Percentiles rank a stretch among this genome's conserved stretches.
phyloP scores from a whole-genome alignment of 2,888 invertebrate species.

The Aphidoletes aphidimyza region DNA sequence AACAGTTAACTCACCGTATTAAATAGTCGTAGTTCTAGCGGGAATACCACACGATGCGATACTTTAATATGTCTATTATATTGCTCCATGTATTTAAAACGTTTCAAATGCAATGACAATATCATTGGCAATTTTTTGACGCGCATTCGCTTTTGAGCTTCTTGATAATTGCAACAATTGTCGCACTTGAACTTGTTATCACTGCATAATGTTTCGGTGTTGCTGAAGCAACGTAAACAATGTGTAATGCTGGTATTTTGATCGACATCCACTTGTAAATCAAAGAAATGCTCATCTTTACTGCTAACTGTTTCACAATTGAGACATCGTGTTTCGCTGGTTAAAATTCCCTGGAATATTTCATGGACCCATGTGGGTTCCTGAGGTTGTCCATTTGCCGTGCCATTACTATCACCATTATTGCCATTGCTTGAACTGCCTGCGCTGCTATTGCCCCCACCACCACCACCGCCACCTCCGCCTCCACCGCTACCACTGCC shows the following conservation, averaged over 20 bases:
- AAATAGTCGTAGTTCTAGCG: constrained; percentile 94
- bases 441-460: not conserved
- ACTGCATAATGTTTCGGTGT: constrained; percentile 97
- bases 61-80: constrained; percentile 99
- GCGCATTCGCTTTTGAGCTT: constrained; percentile 98
- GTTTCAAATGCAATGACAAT: constrained; percentile 95
- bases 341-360: constrained; percentile 99
- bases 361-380: constrained; percentile 99
- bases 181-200: constrained; percentile 99
- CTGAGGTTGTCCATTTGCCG: constrained; percentile 64
- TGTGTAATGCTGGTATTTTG: constrained; percentile 99
- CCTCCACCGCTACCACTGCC: not conserved
- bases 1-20: constrained; percentile 78
- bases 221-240: constrained; percentile 96
- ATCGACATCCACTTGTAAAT: constrained; percentile 98
- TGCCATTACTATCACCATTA: constrained; percentile 64
- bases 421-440: constrained; percentile 65
- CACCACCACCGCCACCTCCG: not conserved
- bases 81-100: constrained; percentile 98
- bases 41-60: constrained; percentile 98
- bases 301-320: constrained; percentile 99
- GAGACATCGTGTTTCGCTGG: constrained; percentile 98
- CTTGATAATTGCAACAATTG: constrained; percentile 98
- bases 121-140: constrained; percentile 98
- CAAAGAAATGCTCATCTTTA: constrained; percentile 99